These are phyloP conservation scores for Campylomormyrus numenius DNA, from an alignment of 2,113 vertebrate genomes.

Conservation along the genomic window DNA sequence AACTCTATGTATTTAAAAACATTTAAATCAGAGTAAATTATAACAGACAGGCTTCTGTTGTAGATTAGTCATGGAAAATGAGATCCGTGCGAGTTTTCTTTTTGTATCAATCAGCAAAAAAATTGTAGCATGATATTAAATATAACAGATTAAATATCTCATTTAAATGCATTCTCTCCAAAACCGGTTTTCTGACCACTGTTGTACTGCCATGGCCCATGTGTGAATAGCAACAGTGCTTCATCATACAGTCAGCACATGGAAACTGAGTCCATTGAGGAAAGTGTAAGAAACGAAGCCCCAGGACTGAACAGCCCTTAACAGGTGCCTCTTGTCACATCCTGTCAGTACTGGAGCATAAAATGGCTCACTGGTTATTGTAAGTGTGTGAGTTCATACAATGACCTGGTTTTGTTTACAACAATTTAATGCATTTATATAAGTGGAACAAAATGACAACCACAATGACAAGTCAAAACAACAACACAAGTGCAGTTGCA, in stretches of 20 bases:
- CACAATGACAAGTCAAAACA: slow-evolving; percentile 12
- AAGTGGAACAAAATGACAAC: slow-evolving; percentile 6
- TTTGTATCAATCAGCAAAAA: not conserved
- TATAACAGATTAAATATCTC: not conserved
- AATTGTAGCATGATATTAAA: not conserved
- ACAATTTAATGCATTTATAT: slow-evolving; percentile 15
- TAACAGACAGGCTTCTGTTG: not conserved
- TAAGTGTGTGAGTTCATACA: not conserved
- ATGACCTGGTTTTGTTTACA: not conserved
- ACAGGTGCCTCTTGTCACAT: not conserved
- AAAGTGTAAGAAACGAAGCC: not conserved
- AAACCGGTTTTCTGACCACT: not conserved
- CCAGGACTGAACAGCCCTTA: not conserved
- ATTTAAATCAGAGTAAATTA: not conserved
- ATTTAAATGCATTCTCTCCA: not conserved
- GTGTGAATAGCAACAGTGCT: not conserved
- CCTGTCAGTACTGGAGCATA: not conserved
- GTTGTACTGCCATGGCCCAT: not conserved
- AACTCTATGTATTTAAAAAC: not conserved
- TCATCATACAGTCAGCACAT: not conserved
- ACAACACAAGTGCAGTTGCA: not conserved
- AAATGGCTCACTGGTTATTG: not conserved
- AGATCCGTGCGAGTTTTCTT: not conserved
- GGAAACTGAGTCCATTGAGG: not conserved
- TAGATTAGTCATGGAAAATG: no score